Evolutionary conservation across 2,797 vertebrate genomes (phyloP).

Genomic region (Triplophysa yarkandensis): DNA sequence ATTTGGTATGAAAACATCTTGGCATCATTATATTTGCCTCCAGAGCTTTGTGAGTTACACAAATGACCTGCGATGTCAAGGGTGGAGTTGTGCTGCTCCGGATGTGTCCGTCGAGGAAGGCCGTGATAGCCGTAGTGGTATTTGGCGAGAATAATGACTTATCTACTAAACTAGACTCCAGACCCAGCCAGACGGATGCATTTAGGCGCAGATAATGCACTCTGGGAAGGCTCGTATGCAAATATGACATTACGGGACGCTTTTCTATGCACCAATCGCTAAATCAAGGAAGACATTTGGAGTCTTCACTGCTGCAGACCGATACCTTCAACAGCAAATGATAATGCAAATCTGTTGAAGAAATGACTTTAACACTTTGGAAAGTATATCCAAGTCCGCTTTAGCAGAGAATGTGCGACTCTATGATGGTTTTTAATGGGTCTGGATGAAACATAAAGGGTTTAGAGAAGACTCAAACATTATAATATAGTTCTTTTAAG

Average conservation of each 20-base stretch:
- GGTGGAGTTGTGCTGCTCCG: constrained; percentile 53
- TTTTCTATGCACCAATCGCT: constrained; percentile 67
- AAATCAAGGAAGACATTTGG: constrained; percentile 40
- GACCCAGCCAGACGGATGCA: constrained; percentile 58
- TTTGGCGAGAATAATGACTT: constrained; percentile 68
- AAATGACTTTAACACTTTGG: constrained; percentile 4
- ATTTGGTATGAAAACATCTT: constrained; percentile 26
- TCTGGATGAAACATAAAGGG: not conserved
- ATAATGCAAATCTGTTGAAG: constrained; percentile 5
- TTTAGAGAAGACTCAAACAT: no score
- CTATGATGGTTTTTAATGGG: not conserved
- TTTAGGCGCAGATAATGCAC: constrained; percentile 62
- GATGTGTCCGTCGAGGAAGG: constrained; percentile 55
- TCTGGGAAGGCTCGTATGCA: constrained; percentile 74
- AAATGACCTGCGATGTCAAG: constrained; percentile 35
- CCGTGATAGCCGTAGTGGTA: constrained; percentile 70
- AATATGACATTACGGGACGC: constrained; percentile 80
- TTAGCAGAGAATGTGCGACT: not conserved
- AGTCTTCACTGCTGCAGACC: constrained; percentile 9
- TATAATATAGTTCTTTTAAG: no score
- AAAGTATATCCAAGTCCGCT: constrained; percentile 5
- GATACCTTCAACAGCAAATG: constrained; percentile 14
- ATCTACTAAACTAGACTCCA: constrained; percentile 71
- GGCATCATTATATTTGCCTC: constrained; percentile 14
- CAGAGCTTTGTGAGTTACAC: constrained; percentile 32